Conservation (phyloP, 1,140 invertebrate species). For the Latrodectus geometricus region DNA sequence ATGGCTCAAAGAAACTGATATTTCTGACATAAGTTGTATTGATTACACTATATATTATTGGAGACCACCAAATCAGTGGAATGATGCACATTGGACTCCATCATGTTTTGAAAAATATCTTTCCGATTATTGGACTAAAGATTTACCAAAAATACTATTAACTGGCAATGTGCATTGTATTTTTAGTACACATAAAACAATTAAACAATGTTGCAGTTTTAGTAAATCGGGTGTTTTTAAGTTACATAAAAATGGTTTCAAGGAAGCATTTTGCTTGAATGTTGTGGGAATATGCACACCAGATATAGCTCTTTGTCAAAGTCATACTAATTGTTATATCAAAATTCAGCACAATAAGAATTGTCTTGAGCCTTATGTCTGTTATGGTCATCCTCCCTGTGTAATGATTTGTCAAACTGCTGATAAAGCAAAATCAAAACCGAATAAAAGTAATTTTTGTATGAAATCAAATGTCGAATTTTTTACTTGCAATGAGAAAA, state of each 20-base stretch:
- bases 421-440: not conserved
- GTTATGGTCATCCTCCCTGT: slow-evolving; percentile 7
- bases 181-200: not conserved
- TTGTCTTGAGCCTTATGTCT: slow-evolving; percentile 36
- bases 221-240: slow-evolving; percentile 14
- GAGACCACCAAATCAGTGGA: slow-evolving; percentile 3
- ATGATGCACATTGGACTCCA: not conserved
- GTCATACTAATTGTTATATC: slow-evolving; percentile 16
- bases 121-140: slow-evolving; percentile 6
- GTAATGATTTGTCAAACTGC: slow-evolving; percentile 10
- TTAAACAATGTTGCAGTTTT: not conserved
- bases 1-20: slow-evolving; percentile 43
- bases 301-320: not conserved
- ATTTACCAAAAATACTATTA: slow-evolving; percentile 29
- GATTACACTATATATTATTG: slow-evolving; percentile 27
- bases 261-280: not conserved
- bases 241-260: not conserved
- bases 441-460: not conserved
- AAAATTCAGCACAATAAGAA: slow-evolving; percentile 10
- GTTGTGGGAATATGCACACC: not conserved
- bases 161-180: slow-evolving; percentile 32
- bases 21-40: not conserved
- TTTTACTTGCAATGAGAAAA: slow-evolving; percentile 17
- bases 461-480: slow-evolving; percentile 11
- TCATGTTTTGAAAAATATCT: slow-evolving; percentile 46